These are phyloP conservation scores for Furcifer pardalis DNA, from an alignment of 2,797 vertebrate genomes.

Conservation along the genomic window DNA sequence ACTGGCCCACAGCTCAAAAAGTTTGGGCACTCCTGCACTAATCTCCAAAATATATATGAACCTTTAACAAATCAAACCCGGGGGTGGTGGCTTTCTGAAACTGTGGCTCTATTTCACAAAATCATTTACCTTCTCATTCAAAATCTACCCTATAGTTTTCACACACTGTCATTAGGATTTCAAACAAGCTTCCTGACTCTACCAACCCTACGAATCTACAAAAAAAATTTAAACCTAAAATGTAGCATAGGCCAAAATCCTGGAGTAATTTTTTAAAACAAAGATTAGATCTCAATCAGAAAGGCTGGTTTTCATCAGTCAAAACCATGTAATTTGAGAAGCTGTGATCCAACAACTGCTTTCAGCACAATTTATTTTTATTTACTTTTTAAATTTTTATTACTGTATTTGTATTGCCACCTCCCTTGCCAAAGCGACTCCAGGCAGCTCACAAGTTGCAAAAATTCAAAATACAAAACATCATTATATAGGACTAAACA, in stretches of 20 bases:
- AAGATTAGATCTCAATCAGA: neutral
- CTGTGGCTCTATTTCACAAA: neutral
- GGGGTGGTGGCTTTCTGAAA: neutral
- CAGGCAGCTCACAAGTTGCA: no score
- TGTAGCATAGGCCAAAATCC: neutral
- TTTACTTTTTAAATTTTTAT: no score
- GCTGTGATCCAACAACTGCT: neutral
- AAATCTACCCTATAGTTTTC: neutral
- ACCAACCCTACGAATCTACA: neutral
- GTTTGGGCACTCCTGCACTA: no score
- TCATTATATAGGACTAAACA: no score
- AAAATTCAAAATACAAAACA: no score
- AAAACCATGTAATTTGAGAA: neutral
- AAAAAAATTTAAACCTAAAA: neutral
- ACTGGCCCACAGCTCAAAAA: no score
- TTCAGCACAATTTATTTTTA: no score
- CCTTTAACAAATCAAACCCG: conserved; percentile 1
- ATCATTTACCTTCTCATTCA: neutral
- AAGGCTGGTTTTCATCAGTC: neutral
- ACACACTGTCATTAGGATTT: neutral
- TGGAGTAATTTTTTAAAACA: neutral
- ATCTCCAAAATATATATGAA: neutral
- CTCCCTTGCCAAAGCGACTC: no score
- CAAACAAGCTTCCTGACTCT: neutral
- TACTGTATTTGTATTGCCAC: no score